A percentile compares a stretch with the other conserved stretches of the same genome.
Conservation (phyloP, 2,797 vertebrate species). For the Tenualosa ilisha region DNA sequence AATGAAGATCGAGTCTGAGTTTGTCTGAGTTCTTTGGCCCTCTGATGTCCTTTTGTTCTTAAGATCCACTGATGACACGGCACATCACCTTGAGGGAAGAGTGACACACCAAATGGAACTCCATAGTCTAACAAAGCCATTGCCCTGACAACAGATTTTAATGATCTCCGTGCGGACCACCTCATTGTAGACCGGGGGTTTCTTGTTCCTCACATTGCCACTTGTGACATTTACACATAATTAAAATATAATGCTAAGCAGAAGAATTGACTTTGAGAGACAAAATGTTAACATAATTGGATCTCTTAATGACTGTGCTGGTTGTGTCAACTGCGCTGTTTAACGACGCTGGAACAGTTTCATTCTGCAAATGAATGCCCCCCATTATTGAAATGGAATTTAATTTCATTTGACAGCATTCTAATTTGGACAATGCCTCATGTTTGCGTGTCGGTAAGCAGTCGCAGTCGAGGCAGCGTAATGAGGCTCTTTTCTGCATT, state of each 20-base stretch:
- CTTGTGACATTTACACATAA: conserved; percentile 64
- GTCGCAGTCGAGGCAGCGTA: neutral
- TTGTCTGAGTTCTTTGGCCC: no score
- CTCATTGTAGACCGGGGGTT: conserved; percentile 48
- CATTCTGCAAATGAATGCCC: conserved; percentile 40
- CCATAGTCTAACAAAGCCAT: conserved; percentile 42
- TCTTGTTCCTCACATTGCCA: conserved; percentile 45
- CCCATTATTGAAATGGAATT: conserved; percentile 14
- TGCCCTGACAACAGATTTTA: conserved; percentile 54
- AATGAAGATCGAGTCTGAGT: neutral
- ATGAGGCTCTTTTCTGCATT: neutral
- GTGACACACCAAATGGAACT: conserved; percentile 2
- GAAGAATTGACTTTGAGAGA: conserved; percentile 48
- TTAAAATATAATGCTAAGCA: conserved; percentile 61
- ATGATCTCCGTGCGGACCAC: conserved; percentile 60
- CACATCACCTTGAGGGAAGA: neutral
- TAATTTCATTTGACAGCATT: conserved; percentile 44
- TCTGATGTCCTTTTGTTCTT: neutral
- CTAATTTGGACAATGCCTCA: conserved; percentile 55
- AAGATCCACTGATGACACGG: neutral
- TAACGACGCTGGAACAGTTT: conserved; percentile 32
- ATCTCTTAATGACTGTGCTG: conserved; percentile 35
- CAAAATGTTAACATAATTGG: conserved; percentile 46
- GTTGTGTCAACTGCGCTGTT: conserved; percentile 43
- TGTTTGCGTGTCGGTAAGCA: conserved; percentile 36